Evolutionary conservation across 2,888 invertebrate genomes (phyloP).

Genomic region (Incurvaria masculella): DNA sequence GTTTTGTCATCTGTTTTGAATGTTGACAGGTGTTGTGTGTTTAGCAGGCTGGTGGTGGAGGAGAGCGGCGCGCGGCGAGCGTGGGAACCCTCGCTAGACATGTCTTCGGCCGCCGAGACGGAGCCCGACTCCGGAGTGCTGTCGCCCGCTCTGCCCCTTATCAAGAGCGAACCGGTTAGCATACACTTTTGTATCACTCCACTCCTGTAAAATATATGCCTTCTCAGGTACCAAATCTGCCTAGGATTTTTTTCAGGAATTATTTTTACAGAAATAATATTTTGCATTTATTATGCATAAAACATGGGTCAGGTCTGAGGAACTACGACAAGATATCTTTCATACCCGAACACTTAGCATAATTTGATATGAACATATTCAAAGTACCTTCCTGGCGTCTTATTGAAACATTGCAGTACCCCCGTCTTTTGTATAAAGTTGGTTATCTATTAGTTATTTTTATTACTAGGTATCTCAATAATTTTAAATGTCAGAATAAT

Average conservation of each 20-base stretch:
- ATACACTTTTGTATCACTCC: slow-evolving; percentile 9
- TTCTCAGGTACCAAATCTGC: slow-evolving; percentile 4
- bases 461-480: too few species aligned
- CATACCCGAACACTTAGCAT: too few species aligned
- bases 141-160: slow-evolving; percentile 42
- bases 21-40: neutral
- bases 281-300: neutral
- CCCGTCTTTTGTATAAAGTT: too few species aligned
- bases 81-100: slow-evolving; percentile 40
- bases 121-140: slow-evolving; percentile 56
- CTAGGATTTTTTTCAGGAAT: slow-evolving; percentile 12
- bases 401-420: too few species aligned
- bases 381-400: too few species aligned
- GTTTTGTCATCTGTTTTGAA: too few species aligned
- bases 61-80: slow-evolving; percentile 35
- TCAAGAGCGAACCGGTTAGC: slow-evolving; percentile 52
- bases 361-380: too few species aligned
- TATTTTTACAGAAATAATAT: slow-evolving; percentile 8
- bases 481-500: too few species aligned
- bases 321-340: neutral
- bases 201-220: slow-evolving; percentile 11
- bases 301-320: slow-evolving; percentile 1
- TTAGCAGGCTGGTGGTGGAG: slow-evolving; percentile 21
- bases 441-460: too few species aligned
- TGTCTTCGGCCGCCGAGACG: slow-evolving; percentile 58